Conservation (phyloP, 2,113 vertebrate species). For the Cavia porcellus region DNA sequence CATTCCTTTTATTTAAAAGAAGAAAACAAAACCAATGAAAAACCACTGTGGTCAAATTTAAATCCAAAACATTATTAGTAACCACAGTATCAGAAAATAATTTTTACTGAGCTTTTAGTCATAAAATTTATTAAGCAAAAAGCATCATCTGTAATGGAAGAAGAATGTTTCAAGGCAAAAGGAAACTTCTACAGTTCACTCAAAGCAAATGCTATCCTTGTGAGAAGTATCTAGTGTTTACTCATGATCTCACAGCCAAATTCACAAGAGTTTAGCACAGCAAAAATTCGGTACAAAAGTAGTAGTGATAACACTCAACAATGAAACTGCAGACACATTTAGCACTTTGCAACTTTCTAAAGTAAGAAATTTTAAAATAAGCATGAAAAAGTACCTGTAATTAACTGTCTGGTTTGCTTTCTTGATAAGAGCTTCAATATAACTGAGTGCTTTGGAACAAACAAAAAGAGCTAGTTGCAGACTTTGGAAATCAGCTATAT, state of each 20-base stretch:
- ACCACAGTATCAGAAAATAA: conserved; percentile 20
- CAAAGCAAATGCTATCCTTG: conserved; percentile 67
- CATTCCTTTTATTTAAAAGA: conserved; percentile 59
- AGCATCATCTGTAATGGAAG: background rate
- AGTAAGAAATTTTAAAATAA: background rate
- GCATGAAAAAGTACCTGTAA: conserved; percentile 64
- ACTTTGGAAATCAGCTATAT: conserved; percentile 52
- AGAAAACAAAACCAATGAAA: conserved; percentile 54
- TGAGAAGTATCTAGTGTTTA: conserved; percentile 34
- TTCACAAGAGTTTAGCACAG: conserved; percentile 54
- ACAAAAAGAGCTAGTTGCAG: background rate
- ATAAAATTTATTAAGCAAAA: conserved; percentile 59
- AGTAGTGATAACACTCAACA: conserved; percentile 56
- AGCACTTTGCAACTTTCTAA: conserved; percentile 70
- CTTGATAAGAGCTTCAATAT: conserved; percentile 33
- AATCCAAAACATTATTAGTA: conserved; percentile 54
- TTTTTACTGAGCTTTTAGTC: conserved; percentile 17
- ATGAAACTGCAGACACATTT: conserved; percentile 67
- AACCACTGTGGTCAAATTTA: conserved; percentile 5
- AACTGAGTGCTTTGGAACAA: background rate
- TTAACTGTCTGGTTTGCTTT: conserved; percentile 50
- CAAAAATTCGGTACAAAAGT: conserved; percentile 55
- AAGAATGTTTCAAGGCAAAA: conserved; percentile 26
- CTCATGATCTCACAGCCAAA: conserved; percentile 56
- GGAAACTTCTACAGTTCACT: conserved; percentile 58